Conservation (phyloP, 2,797 vertebrate species). For the Spizella passerina region DNA sequence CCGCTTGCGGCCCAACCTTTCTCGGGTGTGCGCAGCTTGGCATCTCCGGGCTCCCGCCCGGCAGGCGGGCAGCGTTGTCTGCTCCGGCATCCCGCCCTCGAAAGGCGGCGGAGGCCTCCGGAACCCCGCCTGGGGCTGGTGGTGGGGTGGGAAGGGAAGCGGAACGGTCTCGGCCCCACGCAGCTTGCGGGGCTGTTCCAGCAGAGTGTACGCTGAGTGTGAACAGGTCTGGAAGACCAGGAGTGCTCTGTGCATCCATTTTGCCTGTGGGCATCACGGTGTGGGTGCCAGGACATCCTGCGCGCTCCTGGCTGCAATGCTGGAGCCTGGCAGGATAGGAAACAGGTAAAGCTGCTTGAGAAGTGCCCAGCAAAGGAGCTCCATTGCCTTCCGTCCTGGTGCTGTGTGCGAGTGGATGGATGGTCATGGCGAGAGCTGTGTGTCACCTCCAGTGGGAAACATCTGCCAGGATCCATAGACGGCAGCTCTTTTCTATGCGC, state of each 20-base stretch:
- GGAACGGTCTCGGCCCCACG: fast-evolving
- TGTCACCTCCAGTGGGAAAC: neutral
- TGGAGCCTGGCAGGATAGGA: neutral
- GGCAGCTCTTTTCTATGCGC: fast-evolving
- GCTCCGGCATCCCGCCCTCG: neutral
- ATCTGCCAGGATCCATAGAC: fast-evolving
- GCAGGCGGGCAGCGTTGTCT: fast-evolving
- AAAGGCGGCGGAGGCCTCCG: neutral
- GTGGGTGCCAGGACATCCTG: neutral
- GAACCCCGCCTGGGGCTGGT: fast-evolving
- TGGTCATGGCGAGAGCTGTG: fast-evolving
- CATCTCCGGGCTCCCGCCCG: neutral
- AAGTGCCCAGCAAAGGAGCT: neutral
- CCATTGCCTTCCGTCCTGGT: fast-evolving
- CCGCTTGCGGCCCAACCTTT: fast-evolving
- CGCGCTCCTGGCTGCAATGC: fast-evolving
- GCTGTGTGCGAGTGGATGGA: fast-evolving
- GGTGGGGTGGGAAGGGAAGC: neutral
- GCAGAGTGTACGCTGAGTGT: fast-evolving
- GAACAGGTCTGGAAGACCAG: fast-evolving
- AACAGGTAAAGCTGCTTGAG: neutral
- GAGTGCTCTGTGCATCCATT: neutral
- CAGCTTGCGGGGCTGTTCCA: neutral
- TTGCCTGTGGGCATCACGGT: fast-evolving
- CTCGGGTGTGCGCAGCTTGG: neutral